Percentiles rank a stretch among this genome's conserved stretches.
Conservation (phyloP, 2,113 vertebrate species). For the Oncorhynchus masou region DNA sequence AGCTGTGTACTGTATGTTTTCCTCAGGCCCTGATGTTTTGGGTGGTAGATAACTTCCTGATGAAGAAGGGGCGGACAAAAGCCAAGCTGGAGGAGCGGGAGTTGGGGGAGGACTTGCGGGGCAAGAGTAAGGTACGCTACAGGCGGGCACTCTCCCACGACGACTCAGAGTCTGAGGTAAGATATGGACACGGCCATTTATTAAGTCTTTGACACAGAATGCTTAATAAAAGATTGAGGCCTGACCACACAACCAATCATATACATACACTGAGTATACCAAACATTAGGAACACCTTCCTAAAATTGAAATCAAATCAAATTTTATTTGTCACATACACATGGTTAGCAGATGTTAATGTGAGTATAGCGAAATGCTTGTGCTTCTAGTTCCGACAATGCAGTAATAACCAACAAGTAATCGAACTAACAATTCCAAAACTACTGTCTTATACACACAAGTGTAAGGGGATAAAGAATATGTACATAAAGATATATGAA, state of each 20-base stretch:
- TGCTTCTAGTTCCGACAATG: no score
- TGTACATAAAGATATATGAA: no score
- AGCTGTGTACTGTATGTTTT: conserved; percentile 6
- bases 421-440: no score
- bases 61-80: conserved; percentile 99
- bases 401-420: no score
- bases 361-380: no score
- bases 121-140: conserved; percentile 92
- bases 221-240: background rate
- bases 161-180: conserved; percentile 95
- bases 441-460: no score
- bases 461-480: no score
- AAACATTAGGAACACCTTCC: no score
- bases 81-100: conserved; percentile 94
- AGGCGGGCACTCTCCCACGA: conserved; percentile 93
- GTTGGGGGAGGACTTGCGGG: conserved; percentile 82
- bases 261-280: background rate
- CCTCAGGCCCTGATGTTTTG: conserved; percentile 94
- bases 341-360: no score
- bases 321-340: no score
- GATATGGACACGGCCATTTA: conserved; percentile 15
- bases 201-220: background rate
- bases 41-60: conserved; percentile 98
- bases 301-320: no score
- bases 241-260: background rate